Evolutionary conservation across 2,888 invertebrate genomes (phyloP).

Genomic region (Flexamia atlantica): DNA sequence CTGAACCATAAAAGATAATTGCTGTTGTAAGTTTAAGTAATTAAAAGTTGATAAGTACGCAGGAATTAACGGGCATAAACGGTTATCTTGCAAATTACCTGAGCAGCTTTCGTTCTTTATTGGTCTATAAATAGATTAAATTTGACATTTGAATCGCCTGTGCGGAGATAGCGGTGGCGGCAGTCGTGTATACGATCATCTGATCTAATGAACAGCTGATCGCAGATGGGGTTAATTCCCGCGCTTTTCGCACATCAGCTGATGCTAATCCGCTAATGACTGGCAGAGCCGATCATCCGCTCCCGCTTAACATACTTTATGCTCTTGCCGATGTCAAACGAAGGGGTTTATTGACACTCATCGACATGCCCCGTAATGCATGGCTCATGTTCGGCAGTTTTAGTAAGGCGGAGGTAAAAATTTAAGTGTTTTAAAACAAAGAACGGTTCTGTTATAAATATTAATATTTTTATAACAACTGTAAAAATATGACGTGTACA

Average conservation of each 20-base stretch:
- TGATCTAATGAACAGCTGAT: slow-evolving; percentile 54
- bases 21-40: slow-evolving; percentile 53
- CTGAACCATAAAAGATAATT: slow-evolving; percentile 49
- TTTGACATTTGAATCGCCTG: slow-evolving; percentile 42
- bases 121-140: slow-evolving; percentile 50
- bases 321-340: slow-evolving; percentile 14
- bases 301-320: slow-evolving; percentile 30
- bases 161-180: slow-evolving; percentile 31
- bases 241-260: slow-evolving; percentile 49
- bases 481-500: too few species aligned
- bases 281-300: slow-evolving; percentile 54
- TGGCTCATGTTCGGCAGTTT: background rate
- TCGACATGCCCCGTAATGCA: slow-evolving; percentile 7
- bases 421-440: too few species aligned
- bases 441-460: too few species aligned
- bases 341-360: slow-evolving; percentile 2
- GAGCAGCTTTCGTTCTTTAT: slow-evolving; percentile 46
- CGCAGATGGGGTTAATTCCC: slow-evolving; percentile 48
- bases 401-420: too few species aligned
- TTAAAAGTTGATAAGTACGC: slow-evolving; percentile 52
- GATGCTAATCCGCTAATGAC: slow-evolving; percentile 53
- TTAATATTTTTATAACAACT: too few species aligned
- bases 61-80: slow-evolving; percentile 52
- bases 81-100: slow-evolving; percentile 53
- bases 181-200: slow-evolving; percentile 27